Evolutionary conservation across 2,113 vertebrate species (phyloP).

Genomic region (Pelmatolapia mariae): DNA sequence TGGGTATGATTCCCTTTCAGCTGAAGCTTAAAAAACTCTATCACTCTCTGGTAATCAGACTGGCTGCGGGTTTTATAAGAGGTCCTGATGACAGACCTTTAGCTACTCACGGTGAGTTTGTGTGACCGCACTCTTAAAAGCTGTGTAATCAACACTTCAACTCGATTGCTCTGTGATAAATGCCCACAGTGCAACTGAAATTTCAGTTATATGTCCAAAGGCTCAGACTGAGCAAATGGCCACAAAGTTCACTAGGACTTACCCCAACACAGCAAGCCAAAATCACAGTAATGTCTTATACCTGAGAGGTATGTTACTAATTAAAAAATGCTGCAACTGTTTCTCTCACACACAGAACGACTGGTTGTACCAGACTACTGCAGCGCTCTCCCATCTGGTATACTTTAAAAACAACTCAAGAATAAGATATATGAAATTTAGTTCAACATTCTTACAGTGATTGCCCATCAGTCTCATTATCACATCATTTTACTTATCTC

Average conservation of each 20-base stretch:
- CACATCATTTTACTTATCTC: background rate
- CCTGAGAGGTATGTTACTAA: background rate
- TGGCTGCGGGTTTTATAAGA: constrained; percentile 33
- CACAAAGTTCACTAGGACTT: background rate
- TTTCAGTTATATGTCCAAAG: background rate
- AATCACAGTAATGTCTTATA: background rate
- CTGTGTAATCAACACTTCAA: constrained; percentile 3
- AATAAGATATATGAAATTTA: background rate
- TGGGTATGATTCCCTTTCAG: constrained; percentile 52
- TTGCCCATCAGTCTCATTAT: background rate
- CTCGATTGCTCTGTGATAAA: background rate
- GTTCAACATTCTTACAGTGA: background rate
- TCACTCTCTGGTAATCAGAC: constrained; percentile 21
- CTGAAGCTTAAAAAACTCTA: constrained; percentile 28
- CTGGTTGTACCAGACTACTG: background rate
- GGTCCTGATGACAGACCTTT: constrained; percentile 30
- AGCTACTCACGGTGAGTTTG: background rate
- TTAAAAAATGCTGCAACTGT: background rate
- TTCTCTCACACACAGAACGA: background rate
- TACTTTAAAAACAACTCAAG: background rate
- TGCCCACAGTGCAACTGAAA: background rate
- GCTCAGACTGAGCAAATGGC: background rate
- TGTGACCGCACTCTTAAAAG: background rate
- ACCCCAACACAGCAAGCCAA: background rate
- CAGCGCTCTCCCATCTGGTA: background rate